phyloP scores from a whole-genome alignment of 2,113 vertebrate species.

The Cololabis saira region DNA sequence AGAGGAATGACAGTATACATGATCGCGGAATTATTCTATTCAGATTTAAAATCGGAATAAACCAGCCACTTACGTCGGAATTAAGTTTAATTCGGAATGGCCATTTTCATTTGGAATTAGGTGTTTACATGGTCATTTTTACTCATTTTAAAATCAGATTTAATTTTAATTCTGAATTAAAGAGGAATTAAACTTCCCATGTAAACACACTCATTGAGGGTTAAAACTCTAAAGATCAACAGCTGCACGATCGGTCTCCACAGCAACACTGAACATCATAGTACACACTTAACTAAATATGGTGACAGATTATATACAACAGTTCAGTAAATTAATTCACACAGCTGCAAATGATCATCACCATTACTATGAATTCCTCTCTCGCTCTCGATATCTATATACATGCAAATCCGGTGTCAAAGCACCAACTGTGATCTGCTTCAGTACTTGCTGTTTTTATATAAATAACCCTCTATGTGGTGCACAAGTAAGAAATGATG shows the following conservation, averaged over 20 bases:
- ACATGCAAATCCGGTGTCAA: slow-evolving; percentile 34
- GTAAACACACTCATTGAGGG: too few species aligned
- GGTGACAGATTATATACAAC: slow-evolving; percentile 21
- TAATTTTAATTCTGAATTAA: too few species aligned
- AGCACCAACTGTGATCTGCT: slow-evolving; percentile 29
- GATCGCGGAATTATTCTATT: too few species aligned
- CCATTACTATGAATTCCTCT: slow-evolving; percentile 55
- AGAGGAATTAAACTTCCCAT: too few species aligned
- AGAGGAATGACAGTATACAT: too few species aligned
- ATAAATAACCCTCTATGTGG: background rate
- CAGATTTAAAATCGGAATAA: too few species aligned
- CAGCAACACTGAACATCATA: too few species aligned
- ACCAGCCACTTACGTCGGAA: too few species aligned
- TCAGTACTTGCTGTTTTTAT: background rate
- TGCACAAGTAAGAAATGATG: slow-evolving; percentile 15
- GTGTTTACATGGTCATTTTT: too few species aligned
- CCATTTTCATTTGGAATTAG: too few species aligned
- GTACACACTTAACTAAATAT: background rate
- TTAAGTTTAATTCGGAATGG: too few species aligned
- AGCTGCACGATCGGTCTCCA: background rate
- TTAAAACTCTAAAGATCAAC: background rate
- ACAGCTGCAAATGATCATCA: slow-evolving; percentile 52
- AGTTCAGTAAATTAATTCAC: slow-evolving; percentile 55
- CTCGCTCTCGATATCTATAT: background rate
- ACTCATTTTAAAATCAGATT: too few species aligned